Evolutionary conservation across 2,888 invertebrate genomes (phyloP).

Genomic region (Tolmerus cingulatus): DNA sequence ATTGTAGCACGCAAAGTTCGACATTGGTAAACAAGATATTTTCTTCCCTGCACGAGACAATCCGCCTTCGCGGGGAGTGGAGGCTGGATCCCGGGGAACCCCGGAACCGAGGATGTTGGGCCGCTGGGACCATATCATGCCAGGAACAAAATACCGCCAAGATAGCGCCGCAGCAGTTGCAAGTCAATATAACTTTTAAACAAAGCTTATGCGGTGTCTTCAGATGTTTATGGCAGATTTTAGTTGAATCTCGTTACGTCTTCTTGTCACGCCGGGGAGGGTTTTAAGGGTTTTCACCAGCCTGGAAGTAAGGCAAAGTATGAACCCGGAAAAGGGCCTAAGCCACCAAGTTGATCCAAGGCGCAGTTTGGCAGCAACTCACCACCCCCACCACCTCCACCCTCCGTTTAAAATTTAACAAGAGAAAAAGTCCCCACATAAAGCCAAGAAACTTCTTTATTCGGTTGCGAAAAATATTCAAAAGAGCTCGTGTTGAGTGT

Average conservation of each 20-base stretch:
- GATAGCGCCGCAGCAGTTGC: conserved; percentile 1
- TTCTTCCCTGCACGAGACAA: conserved; percentile 11
- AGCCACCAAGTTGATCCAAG: neutral
- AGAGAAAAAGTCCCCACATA: neutral
- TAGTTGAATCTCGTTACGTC: neutral
- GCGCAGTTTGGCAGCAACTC: neutral
- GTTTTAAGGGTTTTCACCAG: neutral
- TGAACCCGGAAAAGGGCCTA: neutral
- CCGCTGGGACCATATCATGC: neutral
- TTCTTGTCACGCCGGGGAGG: neutral
- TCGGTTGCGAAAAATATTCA: neutral
- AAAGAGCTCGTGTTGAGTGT: neutral
- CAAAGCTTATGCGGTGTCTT: conserved; percentile 19
- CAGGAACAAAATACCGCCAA: neutral
- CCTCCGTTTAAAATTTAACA: neutral
- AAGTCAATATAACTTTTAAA: conserved; percentile 35
- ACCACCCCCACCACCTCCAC: too few species aligned
- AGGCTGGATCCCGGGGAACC: neutral
- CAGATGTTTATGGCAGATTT: conserved; percentile 8
- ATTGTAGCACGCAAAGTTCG: conserved; percentile 41
- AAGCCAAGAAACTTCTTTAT: neutral
- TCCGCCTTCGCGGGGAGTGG: neutral
- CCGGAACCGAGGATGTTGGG: neutral
- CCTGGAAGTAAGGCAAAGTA: neutral
- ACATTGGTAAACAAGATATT: conserved; percentile 16